A percentile compares a stretch with the other conserved stretches of the same genome.
Conservation (phyloP, 2,113 vertebrate species). For the Trogon surrucura region DNA sequence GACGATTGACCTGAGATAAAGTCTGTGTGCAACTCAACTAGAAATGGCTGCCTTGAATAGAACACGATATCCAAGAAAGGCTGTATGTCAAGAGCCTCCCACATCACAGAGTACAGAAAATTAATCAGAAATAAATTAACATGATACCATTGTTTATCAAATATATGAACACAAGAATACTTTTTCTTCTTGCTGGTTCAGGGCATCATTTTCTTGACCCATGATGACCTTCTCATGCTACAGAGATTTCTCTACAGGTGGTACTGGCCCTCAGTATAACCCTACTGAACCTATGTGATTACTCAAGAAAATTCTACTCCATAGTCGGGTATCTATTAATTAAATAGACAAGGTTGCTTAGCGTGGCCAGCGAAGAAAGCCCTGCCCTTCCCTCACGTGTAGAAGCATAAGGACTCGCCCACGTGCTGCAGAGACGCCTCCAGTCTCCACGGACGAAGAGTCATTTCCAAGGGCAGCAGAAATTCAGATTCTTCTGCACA, state of each 20-base stretch:
- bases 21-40: background rate
- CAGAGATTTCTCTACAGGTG: no score
- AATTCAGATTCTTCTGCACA: background rate
- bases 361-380: background rate
- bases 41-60: background rate
- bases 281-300: background rate
- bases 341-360: background rate
- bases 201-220: background rate
- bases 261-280: background rate
- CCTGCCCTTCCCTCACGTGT: rapidly evolving
- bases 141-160: background rate
- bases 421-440: background rate
- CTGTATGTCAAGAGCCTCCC: background rate
- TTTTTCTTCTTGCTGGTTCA: background rate
- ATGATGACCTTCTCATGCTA: background rate
- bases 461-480: background rate
- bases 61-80: background rate
- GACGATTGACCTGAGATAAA: background rate
- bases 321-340: background rate
- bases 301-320: background rate
- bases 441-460: background rate
- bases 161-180: background rate
- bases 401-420: background rate
- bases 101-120: background rate
- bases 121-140: background rate